Evolutionary conservation across 2,113 vertebrate genomes (phyloP).

Genomic region (Passer domesticus): DNA sequence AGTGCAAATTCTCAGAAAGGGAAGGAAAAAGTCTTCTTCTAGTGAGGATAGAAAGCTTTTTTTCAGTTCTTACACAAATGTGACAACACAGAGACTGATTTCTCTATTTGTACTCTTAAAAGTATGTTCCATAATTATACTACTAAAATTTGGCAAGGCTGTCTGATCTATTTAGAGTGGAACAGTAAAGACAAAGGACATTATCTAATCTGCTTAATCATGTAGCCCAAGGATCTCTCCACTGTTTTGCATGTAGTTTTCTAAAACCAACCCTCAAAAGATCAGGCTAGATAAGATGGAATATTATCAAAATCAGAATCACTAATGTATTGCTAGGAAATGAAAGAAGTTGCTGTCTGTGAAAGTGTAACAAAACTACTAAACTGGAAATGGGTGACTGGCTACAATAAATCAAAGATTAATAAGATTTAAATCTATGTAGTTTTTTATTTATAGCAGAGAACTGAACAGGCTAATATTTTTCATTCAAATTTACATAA

Average conservation of each 20-base stretch:
- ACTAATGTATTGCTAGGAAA: conserved; percentile 23
- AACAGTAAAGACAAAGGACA: background rate
- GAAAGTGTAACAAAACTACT: conserved; percentile 29
- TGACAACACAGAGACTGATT: background rate
- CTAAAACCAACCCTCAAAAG: background rate
- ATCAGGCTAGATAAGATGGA: background rate
- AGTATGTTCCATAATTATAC: background rate
- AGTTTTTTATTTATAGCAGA: conserved; percentile 29
- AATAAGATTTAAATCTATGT: conserved; percentile 27
- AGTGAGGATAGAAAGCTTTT: background rate
- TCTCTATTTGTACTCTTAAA: background rate
- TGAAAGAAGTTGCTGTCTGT: conserved; percentile 16
- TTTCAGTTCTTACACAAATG: background rate
- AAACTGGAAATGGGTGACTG: conserved; percentile 24
- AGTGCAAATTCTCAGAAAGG: background rate
- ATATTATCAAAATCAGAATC: conserved; percentile 21
- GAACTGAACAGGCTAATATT: conserved; percentile 10
- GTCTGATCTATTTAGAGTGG: background rate
- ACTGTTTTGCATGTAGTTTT: background rate
- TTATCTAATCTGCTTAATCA: conserved; percentile 9
- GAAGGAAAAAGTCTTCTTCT: background rate
- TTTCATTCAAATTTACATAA: background rate
- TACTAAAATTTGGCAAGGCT: background rate
- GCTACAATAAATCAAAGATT: conserved; percentile 28
- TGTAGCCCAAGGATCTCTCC: background rate